These are phyloP conservation scores for Elegia similella DNA, from an alignment of 2,888 invertebrate species.

Conservation along the genomic window DNA sequence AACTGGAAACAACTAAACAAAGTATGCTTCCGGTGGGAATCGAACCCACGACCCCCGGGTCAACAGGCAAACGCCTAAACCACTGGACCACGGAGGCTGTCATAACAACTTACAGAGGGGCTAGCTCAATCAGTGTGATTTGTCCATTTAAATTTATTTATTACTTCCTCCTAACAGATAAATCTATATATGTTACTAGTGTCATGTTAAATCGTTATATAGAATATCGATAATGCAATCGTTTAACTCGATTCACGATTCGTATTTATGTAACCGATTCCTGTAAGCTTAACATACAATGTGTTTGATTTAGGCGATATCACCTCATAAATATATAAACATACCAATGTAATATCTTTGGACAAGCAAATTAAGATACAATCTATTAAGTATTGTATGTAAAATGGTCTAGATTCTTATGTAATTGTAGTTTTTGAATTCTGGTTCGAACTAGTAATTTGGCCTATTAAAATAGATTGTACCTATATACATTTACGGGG, in stretches of 20 bases:
- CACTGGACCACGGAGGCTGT: too few relatives aligned
- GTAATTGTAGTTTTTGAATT: too few relatives aligned
- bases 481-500: too few relatives aligned
- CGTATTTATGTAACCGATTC: conserved; percentile 35
- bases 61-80: too few relatives aligned
- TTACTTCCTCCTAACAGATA: neutral
- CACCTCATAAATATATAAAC: neutral
- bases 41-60: too few relatives aligned
- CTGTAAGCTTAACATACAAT: conserved; percentile 27
- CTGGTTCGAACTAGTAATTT: too few relatives aligned
- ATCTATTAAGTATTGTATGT: conserved; percentile 13
- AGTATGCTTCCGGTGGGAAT: too few relatives aligned
- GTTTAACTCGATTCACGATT: conserved; percentile 31
- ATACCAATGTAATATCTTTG: neutral
- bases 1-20: too few relatives aligned
- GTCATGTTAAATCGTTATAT: neutral
- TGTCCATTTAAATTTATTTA: too few relatives aligned
- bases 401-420: neutral
- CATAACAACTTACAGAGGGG: too few relatives aligned
- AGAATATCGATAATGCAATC: conserved; percentile 23
- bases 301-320: conserved; percentile 14
- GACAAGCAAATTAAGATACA: neutral
- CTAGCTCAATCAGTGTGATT: too few relatives aligned
- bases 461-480: too few relatives aligned
- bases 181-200: neutral